Base-by-base conservation (phyloP, 2,113 vertebrate species). In the Phaetusa simplex region DNA sequence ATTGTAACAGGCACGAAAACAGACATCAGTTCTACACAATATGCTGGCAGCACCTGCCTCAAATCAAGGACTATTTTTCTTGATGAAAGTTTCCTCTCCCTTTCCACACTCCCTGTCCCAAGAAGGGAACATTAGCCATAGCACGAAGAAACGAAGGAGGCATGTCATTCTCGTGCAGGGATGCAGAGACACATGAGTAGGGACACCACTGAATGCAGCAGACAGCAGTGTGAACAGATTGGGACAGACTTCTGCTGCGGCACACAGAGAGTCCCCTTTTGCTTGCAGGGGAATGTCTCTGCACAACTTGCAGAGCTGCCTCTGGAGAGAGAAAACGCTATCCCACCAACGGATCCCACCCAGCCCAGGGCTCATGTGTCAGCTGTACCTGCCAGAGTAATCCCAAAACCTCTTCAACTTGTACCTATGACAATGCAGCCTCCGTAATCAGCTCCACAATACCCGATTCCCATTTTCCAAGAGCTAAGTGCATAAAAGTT, bases 111-210 rank as follows among this genome's bases (percentile, higher is more conserved):
- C 32, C 53, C 38, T 64, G 78, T 23, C 32, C 23, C n/a, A 14
- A 40, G 15, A 29, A 36, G 10, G 13, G 12, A 84, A 16, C 45
- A 14, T 14, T 5, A 50, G 8, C 36, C 30, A 22, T 3, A 59
- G 45, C 32, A 17, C 1, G 18, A 78, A 56, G 55, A 52, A 27
- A 26, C 2, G 9, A 86, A 36, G 30, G 21, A n/a, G 22, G 12
- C 2, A 21, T 30, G 19, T 34, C 3, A n/a, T 42, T 55, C 50
- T 83, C 24, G 2, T 6, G 11, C 2, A 10, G 12, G 8, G 23
- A 56, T 24, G 61, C 40, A 36, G 26, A 52, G 50, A 18, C 65
- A 71, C 6, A 2, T 0, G 4, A 30, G 40, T 4, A 8, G 13
- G 24, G 22, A 23, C 36, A 30, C 11, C 47, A 42, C 6, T 3